phyloP scores from a whole-genome alignment of 2,888 invertebrate genomes.

The Protula sp. region DNA sequence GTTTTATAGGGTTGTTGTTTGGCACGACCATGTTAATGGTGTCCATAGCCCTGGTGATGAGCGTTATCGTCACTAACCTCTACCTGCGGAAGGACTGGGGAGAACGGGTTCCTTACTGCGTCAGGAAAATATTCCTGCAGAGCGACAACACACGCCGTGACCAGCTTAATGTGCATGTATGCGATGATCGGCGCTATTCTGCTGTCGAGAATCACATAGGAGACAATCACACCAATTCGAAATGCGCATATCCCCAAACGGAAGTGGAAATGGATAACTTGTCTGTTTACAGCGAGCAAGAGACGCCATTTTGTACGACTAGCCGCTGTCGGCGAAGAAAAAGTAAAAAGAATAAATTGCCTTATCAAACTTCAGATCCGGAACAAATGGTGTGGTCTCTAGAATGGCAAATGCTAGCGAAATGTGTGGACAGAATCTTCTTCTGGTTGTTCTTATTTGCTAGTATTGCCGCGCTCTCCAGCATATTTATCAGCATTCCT shows the following conservation, averaged over 20 bases:
- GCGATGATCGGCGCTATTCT: background rate
- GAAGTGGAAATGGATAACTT: conserved; percentile 21
- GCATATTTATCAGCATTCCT: conserved; percentile 13
- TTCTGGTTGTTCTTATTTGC: conserved; percentile 28
- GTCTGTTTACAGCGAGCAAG: conserved; percentile 16
- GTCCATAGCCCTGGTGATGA: conserved; percentile 26
- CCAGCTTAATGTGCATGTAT: background rate
- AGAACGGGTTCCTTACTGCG: conserved; percentile 14
- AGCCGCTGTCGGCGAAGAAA: background rate
- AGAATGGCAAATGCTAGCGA: conserved; percentile 26
- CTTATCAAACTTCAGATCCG: conserved; percentile 4
- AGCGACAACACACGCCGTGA: conserved; percentile 2
- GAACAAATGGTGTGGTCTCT: conserved; percentile 8
- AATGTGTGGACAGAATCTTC: conserved; percentile 26
- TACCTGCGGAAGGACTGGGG: conserved; percentile 22
- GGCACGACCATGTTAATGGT: conserved; percentile 27
- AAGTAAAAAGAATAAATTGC: background rate
- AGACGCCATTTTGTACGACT: conserved; percentile 12
- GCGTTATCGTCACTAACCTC: conserved; percentile 26
- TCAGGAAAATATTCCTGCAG: conserved; percentile 11
- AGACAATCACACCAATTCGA: background rate
- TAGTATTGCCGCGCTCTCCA: conserved; percentile 19
- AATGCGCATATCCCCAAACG: background rate
- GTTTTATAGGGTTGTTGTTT: conserved; percentile 24
- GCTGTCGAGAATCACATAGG: background rate